Percentiles rank a stretch among this genome's conserved stretches.
Conservation (phyloP, 2,888 invertebrate species). For the Carcina quercana region DNA sequence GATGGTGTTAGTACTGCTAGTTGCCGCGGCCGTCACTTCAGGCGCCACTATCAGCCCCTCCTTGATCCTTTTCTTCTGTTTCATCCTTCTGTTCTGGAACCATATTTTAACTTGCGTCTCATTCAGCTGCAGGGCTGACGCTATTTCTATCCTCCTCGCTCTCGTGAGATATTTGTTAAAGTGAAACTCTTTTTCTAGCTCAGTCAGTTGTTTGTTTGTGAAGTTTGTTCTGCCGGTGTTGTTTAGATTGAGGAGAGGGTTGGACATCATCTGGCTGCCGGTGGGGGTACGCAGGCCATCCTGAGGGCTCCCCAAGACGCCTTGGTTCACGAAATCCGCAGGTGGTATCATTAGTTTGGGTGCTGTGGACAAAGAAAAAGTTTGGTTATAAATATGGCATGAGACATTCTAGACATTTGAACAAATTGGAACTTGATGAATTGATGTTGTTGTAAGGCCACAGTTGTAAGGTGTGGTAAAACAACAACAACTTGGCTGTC, state of each 20-base stretch:
- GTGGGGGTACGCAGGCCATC: conserved; percentile 65
- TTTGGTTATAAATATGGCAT: too few relatives aligned
- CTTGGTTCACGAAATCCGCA: conserved; percentile 64
- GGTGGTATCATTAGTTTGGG: conserved; percentile 78
- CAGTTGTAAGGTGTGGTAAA: too few relatives aligned
- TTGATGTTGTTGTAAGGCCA: too few relatives aligned
- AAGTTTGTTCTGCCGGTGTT: conserved; percentile 98
- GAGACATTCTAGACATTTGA: too few relatives aligned
- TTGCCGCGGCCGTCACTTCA: conserved; percentile 63
- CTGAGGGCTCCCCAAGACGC: conserved; percentile 64
- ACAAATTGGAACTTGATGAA: too few relatives aligned
- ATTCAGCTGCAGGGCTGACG: conserved; percentile 95
- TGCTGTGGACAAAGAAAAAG: conserved; percentile 62
- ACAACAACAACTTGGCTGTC: too few relatives aligned
- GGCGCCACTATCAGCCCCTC: conserved; percentile 84
- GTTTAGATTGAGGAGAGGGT: conserved; percentile 74
- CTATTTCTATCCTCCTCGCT: conserved; percentile 97
- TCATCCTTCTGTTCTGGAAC: conserved; percentile 99
- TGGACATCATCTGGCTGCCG: conserved; percentile 60
- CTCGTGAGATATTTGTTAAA: conserved; percentile 99
- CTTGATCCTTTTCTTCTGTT: conserved; percentile 97
- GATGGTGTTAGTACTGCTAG: conserved; percentile 40
- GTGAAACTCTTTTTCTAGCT: conserved; percentile 99
- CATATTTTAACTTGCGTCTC: conserved; percentile 99
- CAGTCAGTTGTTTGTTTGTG: conserved; percentile 99